phyloP scores from a whole-genome alignment of 2,113 vertebrate genomes.

The Rhegmatorhina hoffmannsi region DNA sequence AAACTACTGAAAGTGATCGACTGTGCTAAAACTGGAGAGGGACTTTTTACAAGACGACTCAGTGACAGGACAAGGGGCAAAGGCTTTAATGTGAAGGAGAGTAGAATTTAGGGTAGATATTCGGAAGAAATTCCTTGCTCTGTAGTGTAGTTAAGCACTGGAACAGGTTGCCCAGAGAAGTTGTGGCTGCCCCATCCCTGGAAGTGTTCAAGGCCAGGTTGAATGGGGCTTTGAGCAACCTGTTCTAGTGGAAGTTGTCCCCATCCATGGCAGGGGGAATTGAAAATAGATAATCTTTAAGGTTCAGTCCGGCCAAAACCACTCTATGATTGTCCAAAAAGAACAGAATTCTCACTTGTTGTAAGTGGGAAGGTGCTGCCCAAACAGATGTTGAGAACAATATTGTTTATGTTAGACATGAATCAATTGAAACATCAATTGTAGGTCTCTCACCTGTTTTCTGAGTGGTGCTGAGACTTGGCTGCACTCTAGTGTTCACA shows the following conservation, averaged over 20 bases:
- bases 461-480: background rate
- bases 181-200: background rate
- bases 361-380: background rate
- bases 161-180: background rate
- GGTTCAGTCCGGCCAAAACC: background rate
- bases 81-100: background rate
- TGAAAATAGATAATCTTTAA: background rate
- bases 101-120: background rate
- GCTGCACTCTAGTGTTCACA: slow-evolving; percentile 46
- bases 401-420: background rate
- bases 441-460: background rate
- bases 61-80: background rate
- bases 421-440: background rate
- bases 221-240: background rate
- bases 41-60: background rate
- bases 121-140: background rate
- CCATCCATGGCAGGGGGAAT: background rate
- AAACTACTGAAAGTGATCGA: background rate
- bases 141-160: background rate
- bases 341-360: background rate
- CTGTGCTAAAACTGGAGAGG: background rate
- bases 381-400: background rate
- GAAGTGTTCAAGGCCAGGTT: background rate
- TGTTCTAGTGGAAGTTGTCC: background rate
- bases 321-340: background rate